These are phyloP conservation scores for Ceratitis capitata DNA, from an alignment of 1,140 invertebrate species.

Conservation along the genomic window DNA sequence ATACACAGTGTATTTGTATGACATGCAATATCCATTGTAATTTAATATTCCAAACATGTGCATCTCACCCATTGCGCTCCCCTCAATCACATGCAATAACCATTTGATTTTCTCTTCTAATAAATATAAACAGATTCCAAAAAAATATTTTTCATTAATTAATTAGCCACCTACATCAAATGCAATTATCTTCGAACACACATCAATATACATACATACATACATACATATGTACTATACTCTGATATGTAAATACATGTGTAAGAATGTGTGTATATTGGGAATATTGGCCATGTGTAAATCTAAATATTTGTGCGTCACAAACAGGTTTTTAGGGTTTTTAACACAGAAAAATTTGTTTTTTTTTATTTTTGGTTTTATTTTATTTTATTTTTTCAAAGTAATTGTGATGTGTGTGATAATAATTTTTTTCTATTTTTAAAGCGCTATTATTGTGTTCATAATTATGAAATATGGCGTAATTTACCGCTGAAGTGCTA, in stretches of 20 bases:
- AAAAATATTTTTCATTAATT: neutral
- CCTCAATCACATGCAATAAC: neutral
- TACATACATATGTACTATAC: neutral
- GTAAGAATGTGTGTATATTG: too few relatives aligned
- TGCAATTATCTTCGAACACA: neutral
- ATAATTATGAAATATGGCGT: too few relatives aligned
- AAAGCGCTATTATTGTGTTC: too few relatives aligned
- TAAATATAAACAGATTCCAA: neutral
- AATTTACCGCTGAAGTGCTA: too few relatives aligned
- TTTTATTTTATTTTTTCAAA: too few relatives aligned
- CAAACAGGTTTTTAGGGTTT: neutral
- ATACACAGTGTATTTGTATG: neutral
- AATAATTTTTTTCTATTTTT: too few relatives aligned
- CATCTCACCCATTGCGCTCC: neutral
- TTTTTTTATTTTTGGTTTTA: too few relatives aligned
- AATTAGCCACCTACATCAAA: neutral
- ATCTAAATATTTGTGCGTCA: neutral
- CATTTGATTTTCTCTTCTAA: neutral
- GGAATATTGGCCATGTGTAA: neutral
- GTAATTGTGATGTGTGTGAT: too few relatives aligned
- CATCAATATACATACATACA: neutral
- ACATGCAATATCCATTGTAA: neutral
- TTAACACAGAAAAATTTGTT: neutral
- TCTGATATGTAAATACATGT: too few relatives aligned
- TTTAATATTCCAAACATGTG: slow-evolving; percentile 11